A percentile compares a stretch with the other conserved stretches of the same genome.
phyloP scores from a whole-genome alignment of 2,113 vertebrate species.

The Cottus gobio region DNA sequence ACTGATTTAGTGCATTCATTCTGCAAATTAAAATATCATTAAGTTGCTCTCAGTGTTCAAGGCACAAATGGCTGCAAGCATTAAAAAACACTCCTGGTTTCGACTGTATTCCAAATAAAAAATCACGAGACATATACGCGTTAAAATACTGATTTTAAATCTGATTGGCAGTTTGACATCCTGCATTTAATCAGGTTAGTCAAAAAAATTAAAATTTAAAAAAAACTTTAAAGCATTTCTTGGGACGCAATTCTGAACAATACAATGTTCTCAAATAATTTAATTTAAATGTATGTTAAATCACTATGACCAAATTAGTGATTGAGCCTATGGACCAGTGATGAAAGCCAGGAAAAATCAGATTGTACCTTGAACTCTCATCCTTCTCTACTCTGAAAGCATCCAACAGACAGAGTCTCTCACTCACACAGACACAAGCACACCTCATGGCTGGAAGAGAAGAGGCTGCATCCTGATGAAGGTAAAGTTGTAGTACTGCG shows the following conservation, averaged over 20 bases:
- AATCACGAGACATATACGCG: background rate
- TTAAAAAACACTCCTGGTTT: background rate
- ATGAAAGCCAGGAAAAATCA: background rate
- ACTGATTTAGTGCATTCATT: conserved; percentile 38
- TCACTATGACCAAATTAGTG: background rate
- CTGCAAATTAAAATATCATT: conserved; percentile 12
- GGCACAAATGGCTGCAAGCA: conserved; percentile 31
- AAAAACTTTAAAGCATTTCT: background rate
- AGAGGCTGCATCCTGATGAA: conserved; percentile 88
- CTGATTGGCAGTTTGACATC: conserved; percentile 7
- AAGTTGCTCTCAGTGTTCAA: conserved; percentile 13
- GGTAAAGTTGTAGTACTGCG: conserved; percentile 85
- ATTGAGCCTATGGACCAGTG: background rate
- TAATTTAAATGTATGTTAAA: background rate
- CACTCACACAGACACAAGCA: background rate
- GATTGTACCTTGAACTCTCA: background rate
- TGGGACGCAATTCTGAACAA: background rate
- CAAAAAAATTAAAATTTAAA: background rate
- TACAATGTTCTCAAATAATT: background rate
- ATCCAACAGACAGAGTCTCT: background rate
- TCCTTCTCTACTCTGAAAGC: background rate
- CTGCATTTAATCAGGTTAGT: background rate
- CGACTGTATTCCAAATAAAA: background rate
- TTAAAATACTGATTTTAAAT: background rate
- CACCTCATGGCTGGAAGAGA: conserved; percentile 80